phyloP scores from a whole-genome alignment of 2,797 vertebrate species.

The Antrozous pallidus region DNA sequence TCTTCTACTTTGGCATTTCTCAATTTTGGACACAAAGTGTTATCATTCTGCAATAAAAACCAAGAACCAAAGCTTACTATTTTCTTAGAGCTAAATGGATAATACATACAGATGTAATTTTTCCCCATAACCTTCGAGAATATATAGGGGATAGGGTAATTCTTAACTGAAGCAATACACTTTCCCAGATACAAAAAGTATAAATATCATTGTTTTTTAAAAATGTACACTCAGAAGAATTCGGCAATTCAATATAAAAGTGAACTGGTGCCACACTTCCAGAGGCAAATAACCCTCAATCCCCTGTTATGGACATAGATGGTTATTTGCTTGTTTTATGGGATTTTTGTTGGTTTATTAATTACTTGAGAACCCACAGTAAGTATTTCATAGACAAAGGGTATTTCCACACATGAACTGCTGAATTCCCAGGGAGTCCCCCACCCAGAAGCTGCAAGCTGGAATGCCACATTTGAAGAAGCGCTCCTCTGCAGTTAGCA shows the following conservation, averaged over 20 bases:
- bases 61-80: slow-evolving; percentile 19
- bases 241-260: neutral
- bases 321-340: neutral
- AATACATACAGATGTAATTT: neutral
- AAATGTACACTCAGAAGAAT: neutral
- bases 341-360: neutral
- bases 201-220: neutral
- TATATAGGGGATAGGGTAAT: neutral
- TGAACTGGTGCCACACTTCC: neutral
- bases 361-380: neutral
- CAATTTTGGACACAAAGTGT: slow-evolving; percentile 90
- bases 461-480: neutral
- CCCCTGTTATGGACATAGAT: neutral
- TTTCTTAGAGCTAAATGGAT: neutral
- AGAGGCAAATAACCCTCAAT: neutral
- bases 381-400: neutral
- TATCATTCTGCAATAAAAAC: slow-evolving; percentile 85
- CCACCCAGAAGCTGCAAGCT: neutral
- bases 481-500: neutral
- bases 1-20: slow-evolving; percentile 96
- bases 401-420: neutral
- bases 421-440: neutral
- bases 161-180: neutral
- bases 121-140: neutral
- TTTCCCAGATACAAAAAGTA: neutral